Base-by-base conservation (phyloP, 2,113 vertebrate genomes). In the Anhinga anhinga region DNA sequence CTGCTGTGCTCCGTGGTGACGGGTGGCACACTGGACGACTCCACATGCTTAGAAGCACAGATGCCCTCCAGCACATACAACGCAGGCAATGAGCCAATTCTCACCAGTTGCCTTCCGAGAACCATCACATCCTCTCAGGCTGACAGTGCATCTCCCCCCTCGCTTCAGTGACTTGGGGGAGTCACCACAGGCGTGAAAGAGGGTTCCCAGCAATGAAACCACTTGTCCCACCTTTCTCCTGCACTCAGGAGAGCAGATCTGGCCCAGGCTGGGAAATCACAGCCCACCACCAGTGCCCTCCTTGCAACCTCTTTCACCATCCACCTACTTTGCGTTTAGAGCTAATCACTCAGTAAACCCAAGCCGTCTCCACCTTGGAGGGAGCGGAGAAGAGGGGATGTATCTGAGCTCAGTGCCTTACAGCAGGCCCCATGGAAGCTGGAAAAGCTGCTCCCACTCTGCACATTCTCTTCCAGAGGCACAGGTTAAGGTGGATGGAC, bases 71-170 rank as follows among this genome's bases (percentile, higher is more conserved):
- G 55, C 50, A 45, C 17, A 5, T 8, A 52, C 21, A 30, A 18
- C 1, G 11, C 13, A 4, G 5, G 32, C 1, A 0, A n/a, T 7
- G 18, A 63, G 29, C n/a, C 42, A 13, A 6, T 40, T 32, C 55
- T 30, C 72, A 67, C 47, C 47, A 42, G 49, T 4, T 61, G 13
- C 62, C 56, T 56, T 38, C n/a, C 0, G 7, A 69, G 56, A 76
- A 72, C 11, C 66, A 63, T 42, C 66, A 38, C 19, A 30, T 13
- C 4, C 2, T 59, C 79, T 50, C 0, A 0, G 30, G 36, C 45
- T 69, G 34, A 59, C 49, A 44, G n/a, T 4, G 9, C 0, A 0
- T 36, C 58, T 49, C 38, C 18, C 30, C 26, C 3, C 10, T 47
- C 10, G 7, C 21, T 70, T 32, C 42, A 83, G 58, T 1, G 5